Percentiles rank a stretch among this genome's conserved stretches.
phyloP scores from a whole-genome alignment of 1,140 invertebrate genomes.

The Hormaphis cornu region DNA sequence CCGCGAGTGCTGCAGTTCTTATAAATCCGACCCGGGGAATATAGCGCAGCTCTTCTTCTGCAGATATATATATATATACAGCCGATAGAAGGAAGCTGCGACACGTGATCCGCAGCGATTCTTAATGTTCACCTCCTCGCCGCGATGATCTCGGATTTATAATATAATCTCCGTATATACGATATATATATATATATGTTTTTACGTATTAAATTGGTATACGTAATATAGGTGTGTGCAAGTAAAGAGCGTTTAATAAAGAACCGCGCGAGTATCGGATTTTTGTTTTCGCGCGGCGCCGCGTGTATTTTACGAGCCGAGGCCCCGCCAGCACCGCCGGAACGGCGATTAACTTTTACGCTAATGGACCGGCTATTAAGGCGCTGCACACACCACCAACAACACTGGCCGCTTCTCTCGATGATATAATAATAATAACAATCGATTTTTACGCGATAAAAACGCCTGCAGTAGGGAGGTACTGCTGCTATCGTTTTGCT shows the following conservation, averaged over 20 bases:
- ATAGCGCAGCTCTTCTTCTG: too few species aligned
- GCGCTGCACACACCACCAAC: background rate
- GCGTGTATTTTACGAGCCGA: conserved; percentile 29
- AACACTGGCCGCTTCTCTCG: background rate
- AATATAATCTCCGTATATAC: too few species aligned
- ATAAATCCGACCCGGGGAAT: too few species aligned
- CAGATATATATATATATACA: too few species aligned
- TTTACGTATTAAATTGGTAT: too few species aligned
- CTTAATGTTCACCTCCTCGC: conserved; percentile 24
- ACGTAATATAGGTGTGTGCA: too few species aligned
- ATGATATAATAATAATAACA: too few species aligned
- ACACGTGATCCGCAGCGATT: conserved; percentile 24
- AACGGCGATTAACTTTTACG: conserved; percentile 29
- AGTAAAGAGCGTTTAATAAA: conserved; percentile 24
- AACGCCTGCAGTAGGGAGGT: too few species aligned
- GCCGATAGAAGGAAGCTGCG: background rate
- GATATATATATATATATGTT: too few species aligned
- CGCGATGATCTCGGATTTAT: background rate
- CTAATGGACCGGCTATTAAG: conserved; percentile 31
- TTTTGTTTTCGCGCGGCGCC: conserved; percentile 26
- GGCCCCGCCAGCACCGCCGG: background rate
- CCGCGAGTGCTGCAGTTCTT: too few species aligned
- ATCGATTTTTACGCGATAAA: too few species aligned
- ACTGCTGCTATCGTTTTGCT: background rate
- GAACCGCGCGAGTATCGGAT: conserved; percentile 16